phyloP scores from a whole-genome alignment of 1,140 invertebrate species.

The Ips typographus region DNA sequence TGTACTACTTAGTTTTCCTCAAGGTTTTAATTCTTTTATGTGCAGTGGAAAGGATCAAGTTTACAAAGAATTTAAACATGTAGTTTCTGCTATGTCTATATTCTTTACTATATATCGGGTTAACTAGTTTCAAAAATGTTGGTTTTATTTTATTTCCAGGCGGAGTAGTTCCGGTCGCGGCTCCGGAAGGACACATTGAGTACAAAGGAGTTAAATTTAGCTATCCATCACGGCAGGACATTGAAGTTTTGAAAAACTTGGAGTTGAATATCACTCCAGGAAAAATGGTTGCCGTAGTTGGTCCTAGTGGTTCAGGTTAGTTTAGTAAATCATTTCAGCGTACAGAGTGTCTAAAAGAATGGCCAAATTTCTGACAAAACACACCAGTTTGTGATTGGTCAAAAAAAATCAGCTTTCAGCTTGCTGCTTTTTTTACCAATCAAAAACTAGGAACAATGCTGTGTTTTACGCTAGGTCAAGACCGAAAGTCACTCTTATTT shows the following conservation, averaged over 20 bases:
- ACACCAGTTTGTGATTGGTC: not conserved
- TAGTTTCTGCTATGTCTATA: no score
- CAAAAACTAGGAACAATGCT: no score
- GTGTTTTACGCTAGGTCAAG: not conserved
- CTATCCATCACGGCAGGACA: conserved; percentile 69
- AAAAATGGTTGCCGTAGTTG: conserved; percentile 78
- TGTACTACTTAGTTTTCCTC: no score
- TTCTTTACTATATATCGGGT: not conserved
- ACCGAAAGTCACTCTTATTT: not conserved
- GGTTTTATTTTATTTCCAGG: conserved; percentile 52
- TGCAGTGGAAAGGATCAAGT: no score
- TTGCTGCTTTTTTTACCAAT: no score
- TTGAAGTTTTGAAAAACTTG: conserved; percentile 66
- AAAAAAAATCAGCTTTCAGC: no score
- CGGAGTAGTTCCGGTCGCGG: conserved; percentile 55
- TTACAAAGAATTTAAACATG: no score
- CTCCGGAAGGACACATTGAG: conserved; percentile 65
- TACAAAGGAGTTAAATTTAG: conserved; percentile 69
- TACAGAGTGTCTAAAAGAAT: no score
- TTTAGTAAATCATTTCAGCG: not conserved
- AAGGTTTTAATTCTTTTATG: no score
- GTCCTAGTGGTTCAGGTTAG: conserved; percentile 83
- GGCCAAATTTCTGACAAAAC: not conserved
- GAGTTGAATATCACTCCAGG: conserved; percentile 70
- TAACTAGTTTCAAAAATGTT: not conserved